Evolutionary conservation across 53 echinoderm and acorn worm species (phyloP).

Genomic region (Paelopatides confundens): DNA sequence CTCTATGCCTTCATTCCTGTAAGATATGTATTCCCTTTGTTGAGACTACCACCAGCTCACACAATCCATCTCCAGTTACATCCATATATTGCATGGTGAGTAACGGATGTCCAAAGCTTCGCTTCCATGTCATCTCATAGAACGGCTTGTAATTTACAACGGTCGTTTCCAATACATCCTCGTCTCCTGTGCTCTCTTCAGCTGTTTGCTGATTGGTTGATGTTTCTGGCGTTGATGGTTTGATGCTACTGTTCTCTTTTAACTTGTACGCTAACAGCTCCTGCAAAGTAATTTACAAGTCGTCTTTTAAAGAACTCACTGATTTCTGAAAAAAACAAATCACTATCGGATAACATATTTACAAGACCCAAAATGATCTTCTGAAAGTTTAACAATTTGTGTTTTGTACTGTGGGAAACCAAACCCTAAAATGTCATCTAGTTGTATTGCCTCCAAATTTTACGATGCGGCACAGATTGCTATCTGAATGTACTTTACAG

Average conservation of each 20-base stretch:
- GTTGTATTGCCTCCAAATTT: no score
- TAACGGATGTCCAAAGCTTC: conserved; percentile 92
- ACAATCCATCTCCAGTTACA: conserved; percentile 92
- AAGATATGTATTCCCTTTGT: conserved; percentile 87
- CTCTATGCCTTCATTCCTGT: no score
- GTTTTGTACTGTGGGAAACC: no score
- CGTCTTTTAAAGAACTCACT: no score
- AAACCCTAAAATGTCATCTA: no score
- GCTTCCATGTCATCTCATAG: conserved; percentile 74
- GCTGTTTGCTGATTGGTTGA: neutral
- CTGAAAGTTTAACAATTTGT: no score
- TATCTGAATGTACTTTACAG: no score
- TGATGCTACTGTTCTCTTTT: neutral
- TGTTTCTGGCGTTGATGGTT: neutral
- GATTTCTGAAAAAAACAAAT: no score
- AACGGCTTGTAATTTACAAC: neutral
- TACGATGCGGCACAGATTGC: no score
- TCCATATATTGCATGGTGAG: conserved; percentile 89
- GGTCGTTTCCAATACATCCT: neutral
- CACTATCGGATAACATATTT: no score
- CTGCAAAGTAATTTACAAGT: conserved; percentile 1
- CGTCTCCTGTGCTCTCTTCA: neutral
- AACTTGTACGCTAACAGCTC: conserved; percentile 58
- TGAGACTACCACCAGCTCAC: conserved; percentile 84
- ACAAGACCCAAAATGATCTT: no score